Conservation (phyloP, 1,140 invertebrate species). For the Hylyphantes graminicola region DNA sequence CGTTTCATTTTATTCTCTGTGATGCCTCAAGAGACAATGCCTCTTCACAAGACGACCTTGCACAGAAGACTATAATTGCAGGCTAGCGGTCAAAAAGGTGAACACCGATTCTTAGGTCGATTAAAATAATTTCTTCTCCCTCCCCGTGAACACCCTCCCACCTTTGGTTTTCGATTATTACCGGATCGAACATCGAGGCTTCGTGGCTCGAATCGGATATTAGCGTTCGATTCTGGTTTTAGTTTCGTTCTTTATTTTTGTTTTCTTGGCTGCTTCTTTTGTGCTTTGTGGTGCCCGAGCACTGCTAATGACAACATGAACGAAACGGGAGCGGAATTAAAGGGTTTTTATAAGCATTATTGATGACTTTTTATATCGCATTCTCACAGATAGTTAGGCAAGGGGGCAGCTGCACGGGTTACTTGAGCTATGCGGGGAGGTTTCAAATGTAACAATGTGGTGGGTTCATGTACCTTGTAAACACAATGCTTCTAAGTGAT, state of each 20-base stretch:
- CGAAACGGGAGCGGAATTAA: conserved; percentile 24
- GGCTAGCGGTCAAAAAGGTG: conserved; percentile 46
- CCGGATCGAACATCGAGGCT: not conserved
- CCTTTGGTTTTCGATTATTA: conserved; percentile 37
- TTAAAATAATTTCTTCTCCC: conserved; percentile 27
- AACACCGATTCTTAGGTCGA: conserved; percentile 42
- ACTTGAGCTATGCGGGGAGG: too few species aligned
- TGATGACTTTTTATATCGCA: not conserved
- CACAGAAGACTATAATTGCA: conserved; percentile 33
- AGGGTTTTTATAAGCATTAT: conserved; percentile 33
- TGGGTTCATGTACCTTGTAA: too few species aligned
- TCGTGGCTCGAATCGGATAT: conserved; percentile 30
- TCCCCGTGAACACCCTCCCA: not conserved
- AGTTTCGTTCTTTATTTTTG: conserved; percentile 24
- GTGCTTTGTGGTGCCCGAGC: not conserved
- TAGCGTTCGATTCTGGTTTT: conserved; percentile 19
- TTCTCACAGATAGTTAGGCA: conserved; percentile 29
- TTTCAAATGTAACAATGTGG: too few species aligned
- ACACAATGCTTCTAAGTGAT: too few species aligned
- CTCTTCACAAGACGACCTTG: not conserved
- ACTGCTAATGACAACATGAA: not conserved
- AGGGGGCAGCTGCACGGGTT: conserved; percentile 13
- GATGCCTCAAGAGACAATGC: conserved; percentile 34
- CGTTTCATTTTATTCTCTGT: conserved; percentile 26
- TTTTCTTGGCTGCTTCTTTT: too few species aligned